Percentiles rank a stretch among this genome's conserved stretches.
Conservation (phyloP, 2,797 vertebrate genomes). For the Pterois miles region DNA sequence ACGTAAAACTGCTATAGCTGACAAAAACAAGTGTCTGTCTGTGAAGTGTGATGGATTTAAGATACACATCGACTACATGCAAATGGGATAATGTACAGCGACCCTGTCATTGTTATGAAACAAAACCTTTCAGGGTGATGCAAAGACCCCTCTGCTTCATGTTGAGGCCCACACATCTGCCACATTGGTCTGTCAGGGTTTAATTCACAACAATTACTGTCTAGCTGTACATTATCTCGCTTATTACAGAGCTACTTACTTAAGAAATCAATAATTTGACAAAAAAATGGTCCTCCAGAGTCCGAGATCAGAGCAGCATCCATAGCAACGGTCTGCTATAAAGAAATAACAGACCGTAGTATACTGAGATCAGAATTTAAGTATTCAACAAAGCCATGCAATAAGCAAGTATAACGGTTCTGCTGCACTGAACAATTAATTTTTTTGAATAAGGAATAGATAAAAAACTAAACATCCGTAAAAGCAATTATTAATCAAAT, state of each 20-base stretch:
- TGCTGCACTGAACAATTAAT: not conserved
- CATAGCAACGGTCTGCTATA: too few species aligned
- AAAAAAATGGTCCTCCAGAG: not conserved
- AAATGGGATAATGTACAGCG: too few species aligned
- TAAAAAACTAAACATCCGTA: not conserved
- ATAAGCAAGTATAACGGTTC: not conserved
- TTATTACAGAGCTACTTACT: not conserved
- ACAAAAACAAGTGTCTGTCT: not conserved
- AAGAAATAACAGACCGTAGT: too few species aligned
- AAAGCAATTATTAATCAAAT: not conserved
- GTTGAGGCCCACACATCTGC: too few species aligned
- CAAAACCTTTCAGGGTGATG: too few species aligned
- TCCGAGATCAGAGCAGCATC: not conserved
- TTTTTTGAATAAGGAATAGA: not conserved
- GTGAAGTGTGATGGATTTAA: not conserved
- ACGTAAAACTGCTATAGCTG: constrained; percentile 4
- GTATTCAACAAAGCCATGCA: too few species aligned
- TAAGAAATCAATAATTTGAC: not conserved
- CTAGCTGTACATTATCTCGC: not conserved
- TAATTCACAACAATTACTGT: not conserved
- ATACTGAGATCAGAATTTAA: too few species aligned
- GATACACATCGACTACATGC: not conserved
- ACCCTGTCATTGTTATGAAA: too few species aligned
- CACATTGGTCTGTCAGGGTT: not conserved
- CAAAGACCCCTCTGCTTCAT: too few species aligned